Evolutionary conservation across 1,140 invertebrate species (phyloP).

Genomic region (Colletes latitarsis): DNA sequence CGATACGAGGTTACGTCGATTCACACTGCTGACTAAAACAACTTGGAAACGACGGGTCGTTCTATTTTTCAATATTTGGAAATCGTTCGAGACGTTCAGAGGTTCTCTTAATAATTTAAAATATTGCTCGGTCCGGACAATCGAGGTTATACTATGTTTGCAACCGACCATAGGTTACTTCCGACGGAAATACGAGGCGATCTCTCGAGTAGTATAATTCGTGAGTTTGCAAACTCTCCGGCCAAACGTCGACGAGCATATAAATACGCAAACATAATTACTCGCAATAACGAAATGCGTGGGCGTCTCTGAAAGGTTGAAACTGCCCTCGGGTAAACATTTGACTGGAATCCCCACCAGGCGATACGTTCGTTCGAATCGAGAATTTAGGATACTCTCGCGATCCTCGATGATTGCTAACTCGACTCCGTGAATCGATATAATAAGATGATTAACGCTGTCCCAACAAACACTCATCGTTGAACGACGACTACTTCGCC

Average conservation of each 20-base stretch:
- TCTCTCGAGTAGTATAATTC: not conserved
- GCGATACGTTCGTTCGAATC: slow-evolving; percentile 38
- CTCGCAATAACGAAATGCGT: slow-evolving; percentile 31
- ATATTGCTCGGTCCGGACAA: too few species aligned
- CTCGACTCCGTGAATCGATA: slow-evolving; percentile 11
- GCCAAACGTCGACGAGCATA: not conserved
- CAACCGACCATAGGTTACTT: too few species aligned
- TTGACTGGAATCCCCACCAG: slow-evolving; percentile 31
- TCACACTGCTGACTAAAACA: too few species aligned
- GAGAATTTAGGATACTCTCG: slow-evolving; percentile 15
- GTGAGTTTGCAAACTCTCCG: not conserved
- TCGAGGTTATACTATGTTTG: too few species aligned
- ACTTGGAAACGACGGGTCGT: too few species aligned
- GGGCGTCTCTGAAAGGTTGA: slow-evolving; percentile 6
- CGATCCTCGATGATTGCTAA: slow-evolving; percentile 27
- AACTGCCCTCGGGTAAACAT: slow-evolving; percentile 39
- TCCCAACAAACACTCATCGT: not conserved
- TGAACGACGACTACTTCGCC: not conserved
- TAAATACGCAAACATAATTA: slow-evolving; percentile 50
- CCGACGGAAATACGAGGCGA: not conserved
- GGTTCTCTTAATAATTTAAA: too few species aligned
- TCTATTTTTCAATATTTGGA: too few species aligned
- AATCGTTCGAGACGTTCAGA: too few species aligned
- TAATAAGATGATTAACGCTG: slow-evolving; percentile 38
- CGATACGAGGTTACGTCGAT: too few species aligned